These are phyloP conservation scores for Drosophila yooni DNA, from an alignment of 2,888 invertebrate species.

Conservation along the genomic window DNA sequence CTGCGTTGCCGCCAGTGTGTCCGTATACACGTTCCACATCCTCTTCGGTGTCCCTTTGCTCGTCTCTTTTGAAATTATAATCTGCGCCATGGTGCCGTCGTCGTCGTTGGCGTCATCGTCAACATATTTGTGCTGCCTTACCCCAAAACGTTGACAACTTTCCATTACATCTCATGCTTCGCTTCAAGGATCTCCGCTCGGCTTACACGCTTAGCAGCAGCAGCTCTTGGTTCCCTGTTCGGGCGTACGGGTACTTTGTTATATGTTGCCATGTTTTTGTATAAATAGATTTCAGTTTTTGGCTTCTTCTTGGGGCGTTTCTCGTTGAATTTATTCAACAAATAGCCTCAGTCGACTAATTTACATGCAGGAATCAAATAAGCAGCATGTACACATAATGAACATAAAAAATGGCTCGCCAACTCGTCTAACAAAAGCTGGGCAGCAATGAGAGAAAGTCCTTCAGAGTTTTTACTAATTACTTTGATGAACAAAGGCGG, in stretches of 20 bases:
- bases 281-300: conserved; percentile 60
- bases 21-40: conserved; percentile 17
- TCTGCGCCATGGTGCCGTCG: conserved; percentile 70
- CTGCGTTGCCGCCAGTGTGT: conserved; percentile 38
- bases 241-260: conserved; percentile 34
- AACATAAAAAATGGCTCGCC: conserved; percentile 37
- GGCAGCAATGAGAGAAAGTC: conserved; percentile 54
- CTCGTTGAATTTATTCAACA: conserved; percentile 66
- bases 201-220: conserved; percentile 64
- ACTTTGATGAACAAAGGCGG: conserved; percentile 78
- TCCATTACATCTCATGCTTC: conserved; percentile 39
- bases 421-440: conserved; percentile 35
- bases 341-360: conserved; percentile 73
- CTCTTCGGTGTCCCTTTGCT: conserved; percentile 30
- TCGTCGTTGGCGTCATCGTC: conserved; percentile 29
- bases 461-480: conserved; percentile 75
- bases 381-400: conserved; percentile 71
- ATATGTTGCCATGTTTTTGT: conserved; percentile 55
- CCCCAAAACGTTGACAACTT: conserved; percentile 43
- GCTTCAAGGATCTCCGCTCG: conserved; percentile 69
- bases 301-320: conserved; percentile 48
- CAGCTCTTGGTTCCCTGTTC: conserved; percentile 44
- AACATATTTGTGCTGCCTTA: conserved; percentile 42
- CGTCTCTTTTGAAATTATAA: conserved; percentile 82
- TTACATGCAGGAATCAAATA: conserved; percentile 78